Conservation (phyloP, 1,140 invertebrate genomes). For the Dermatophagoides farinae region DNA sequence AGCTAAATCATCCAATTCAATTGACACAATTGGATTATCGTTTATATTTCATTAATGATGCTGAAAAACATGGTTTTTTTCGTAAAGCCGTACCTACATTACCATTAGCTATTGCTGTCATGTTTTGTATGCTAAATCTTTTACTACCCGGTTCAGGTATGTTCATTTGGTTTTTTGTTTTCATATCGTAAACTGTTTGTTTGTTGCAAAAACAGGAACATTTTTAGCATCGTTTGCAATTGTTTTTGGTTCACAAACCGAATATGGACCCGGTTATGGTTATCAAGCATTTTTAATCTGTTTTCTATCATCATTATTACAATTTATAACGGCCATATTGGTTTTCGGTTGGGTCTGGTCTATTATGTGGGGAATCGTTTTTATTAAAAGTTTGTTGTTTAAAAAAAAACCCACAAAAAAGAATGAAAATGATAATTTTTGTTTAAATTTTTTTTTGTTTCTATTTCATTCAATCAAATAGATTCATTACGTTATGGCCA, state of each 20-base stretch:
- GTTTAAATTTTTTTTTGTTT: too few relatives aligned
- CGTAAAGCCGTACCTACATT: constrained; percentile 31
- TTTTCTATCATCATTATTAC: constrained; percentile 28
- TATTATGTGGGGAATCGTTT: constrained; percentile 33
- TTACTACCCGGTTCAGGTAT: constrained; percentile 30
- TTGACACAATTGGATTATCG: background rate
- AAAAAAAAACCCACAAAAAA: background rate
- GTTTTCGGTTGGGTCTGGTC: constrained; percentile 35
- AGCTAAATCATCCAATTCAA: background rate
- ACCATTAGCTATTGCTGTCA: constrained; percentile 28
- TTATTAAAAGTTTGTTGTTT: constrained; percentile 23
- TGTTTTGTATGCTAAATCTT: constrained; percentile 31
- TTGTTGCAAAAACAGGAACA: constrained; percentile 24
- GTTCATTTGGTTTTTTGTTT: constrained; percentile 11
- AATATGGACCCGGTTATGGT: constrained; percentile 20
- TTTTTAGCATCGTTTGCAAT: constrained; percentile 28
- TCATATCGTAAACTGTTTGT: background rate
- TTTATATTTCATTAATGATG: background rate
- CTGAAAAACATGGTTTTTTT: constrained; percentile 29
- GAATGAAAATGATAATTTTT: background rate
- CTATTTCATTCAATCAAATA: constrained; percentile 1
- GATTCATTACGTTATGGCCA: constrained; percentile 10
- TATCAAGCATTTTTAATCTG: constrained; percentile 27
- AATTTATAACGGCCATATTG: constrained; percentile 29
- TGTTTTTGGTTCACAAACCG: constrained; percentile 29